Evolutionary conservation across 1,140 invertebrate genomes (phyloP).

Genomic region (Heliconius himera): DNA sequence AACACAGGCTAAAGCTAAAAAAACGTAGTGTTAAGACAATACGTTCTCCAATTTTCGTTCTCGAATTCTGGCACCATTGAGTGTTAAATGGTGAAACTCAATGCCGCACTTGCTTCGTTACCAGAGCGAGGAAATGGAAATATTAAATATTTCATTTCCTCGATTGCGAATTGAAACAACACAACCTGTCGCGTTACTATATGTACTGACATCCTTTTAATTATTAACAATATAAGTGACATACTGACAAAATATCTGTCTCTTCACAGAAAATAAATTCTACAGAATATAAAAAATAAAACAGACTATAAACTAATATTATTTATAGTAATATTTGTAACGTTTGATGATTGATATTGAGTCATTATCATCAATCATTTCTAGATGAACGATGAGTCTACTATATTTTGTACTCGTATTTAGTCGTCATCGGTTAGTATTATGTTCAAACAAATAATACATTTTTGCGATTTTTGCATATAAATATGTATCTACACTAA

Average conservation of each 20-base stretch:
- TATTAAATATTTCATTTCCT: no score
- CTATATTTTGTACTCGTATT: neutral
- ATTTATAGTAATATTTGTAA: neutral
- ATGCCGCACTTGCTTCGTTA: no score
- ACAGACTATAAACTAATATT: neutral
- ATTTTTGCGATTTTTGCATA: neutral
- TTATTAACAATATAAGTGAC: no score
- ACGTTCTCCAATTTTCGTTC: neutral
- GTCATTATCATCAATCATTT: slow-evolving; percentile 15
- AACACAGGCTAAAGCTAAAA: no score
- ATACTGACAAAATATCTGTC: no score
- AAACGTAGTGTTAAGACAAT: neutral
- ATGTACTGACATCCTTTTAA: no score
- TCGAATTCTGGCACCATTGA: neutral
- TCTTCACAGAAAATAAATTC: no score
- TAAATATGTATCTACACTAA: neutral
- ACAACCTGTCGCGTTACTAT: no score
- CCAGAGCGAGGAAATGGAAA: no score
- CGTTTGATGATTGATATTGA: slow-evolving; percentile 9
- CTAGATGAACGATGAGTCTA: neutral
- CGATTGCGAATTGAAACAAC: no score
- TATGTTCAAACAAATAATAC: slow-evolving; percentile 5
- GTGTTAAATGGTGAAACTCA: no score
- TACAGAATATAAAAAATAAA: neutral
- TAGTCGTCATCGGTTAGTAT: slow-evolving; percentile 7